Evolutionary conservation across 2,888 invertebrate genomes (phyloP), one percentile per base, ranked within the genome.

Genomic region (Lypha dubia): DNA sequence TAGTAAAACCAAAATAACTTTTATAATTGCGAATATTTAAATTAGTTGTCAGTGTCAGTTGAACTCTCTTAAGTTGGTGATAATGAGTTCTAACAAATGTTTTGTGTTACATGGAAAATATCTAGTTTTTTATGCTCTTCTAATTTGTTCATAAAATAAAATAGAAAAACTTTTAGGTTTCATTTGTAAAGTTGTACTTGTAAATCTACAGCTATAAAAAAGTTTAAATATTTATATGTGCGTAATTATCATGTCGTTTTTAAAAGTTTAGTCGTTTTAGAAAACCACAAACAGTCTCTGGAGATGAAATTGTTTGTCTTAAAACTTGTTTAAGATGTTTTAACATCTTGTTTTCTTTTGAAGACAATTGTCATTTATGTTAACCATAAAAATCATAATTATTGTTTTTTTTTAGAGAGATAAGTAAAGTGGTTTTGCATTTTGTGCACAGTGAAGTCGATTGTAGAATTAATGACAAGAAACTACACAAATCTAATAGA

Each of bases 21-120:
- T 84, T 81, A 22, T 74, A 81, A 81, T 84, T 73, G 44, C 60
- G 13, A 62, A 70, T 62, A 81, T 74, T 81, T 35, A 81, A 84
- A 84, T 84, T 81, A 77, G 80, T 73, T 84, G 77, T 77, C 68
- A 84, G 81, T 41, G 73, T 44, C 80, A 68, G 68, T 74, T 63
- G 41, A 80, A 77, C 44, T 77, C 84, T 81, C 84, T 63, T 84
- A 81, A 84, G 84, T 81, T 80, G 68, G 68, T 46, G 67, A 81
- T 84, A 84, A 84, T 84, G 68, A 81, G 67, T 67, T 81, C 63
- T 77, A 84, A 77, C 73, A 44, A 81, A 49, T 11, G 15, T 51
- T 62, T 51, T 67, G 41, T 70, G 17, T 35, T 38, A 44, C 46
- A 9, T 49, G 13, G 28, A 38, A 22, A 51, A 70, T 1, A 53